These are phyloP conservation scores for Spongilla lacustris DNA, from an alignment of 37 sponge, comb jelly and placozoan species.

Conservation along the genomic window DNA sequence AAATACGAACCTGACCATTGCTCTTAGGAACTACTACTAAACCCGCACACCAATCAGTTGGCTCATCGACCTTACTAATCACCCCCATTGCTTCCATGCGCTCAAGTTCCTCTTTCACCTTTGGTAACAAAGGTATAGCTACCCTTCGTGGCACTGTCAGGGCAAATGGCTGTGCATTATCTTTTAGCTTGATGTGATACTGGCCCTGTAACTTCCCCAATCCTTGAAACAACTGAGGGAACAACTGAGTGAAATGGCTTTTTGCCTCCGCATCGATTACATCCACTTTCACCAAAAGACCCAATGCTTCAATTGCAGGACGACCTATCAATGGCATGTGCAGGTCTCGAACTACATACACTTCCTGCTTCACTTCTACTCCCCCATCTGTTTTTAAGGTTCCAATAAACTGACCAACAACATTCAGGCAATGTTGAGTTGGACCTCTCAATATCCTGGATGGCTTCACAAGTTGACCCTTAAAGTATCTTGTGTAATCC, in stretches of 20 bases:
- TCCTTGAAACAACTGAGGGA: conserved; percentile 23
- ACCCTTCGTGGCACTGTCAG: conserved; percentile 26
- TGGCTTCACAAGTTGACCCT: neutral
- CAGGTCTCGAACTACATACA: conserved; percentile 5
- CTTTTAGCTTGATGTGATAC: conserved; percentile 12
- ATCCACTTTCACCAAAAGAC: neutral
- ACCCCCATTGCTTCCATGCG: conserved; percentile 39
- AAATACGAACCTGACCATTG: conserved; percentile 14
- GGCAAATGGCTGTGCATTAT: conserved; percentile 17
- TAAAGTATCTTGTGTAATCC: neutral
- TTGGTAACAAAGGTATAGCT: conserved; percentile 1
- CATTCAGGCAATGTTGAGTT: neutral
- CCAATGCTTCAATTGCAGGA: conserved; percentile 28
- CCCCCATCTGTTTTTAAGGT: neutral
- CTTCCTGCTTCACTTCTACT: neutral
- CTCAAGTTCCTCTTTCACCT: conserved; percentile 30
- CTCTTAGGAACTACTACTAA: conserved; percentile 40
- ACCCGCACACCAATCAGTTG: conserved; percentile 43
- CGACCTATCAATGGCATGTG: conserved; percentile 7
- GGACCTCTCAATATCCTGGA: conserved; percentile 12
- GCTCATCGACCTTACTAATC: conserved; percentile 9
- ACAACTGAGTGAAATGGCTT: neutral
- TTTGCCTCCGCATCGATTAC: neutral
- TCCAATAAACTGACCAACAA: neutral
- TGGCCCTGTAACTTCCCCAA: conserved; percentile 20